These are phyloP conservation scores for Labroides dimidiatus DNA, from an alignment of 2,797 vertebrate species.

Conservation along the genomic window DNA sequence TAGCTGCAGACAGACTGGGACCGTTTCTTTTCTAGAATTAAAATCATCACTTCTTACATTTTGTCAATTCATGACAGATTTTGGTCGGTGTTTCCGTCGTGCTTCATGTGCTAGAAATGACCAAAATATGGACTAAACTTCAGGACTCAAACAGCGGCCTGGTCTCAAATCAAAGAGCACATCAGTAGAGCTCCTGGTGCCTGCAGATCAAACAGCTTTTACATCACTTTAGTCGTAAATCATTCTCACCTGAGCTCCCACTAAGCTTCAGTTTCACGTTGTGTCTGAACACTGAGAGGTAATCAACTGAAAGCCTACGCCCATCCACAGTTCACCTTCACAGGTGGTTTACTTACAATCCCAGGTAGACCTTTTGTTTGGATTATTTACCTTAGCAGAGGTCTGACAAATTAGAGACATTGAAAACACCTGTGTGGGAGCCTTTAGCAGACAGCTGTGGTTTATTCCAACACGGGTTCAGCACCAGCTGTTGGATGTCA, in stretches of 20 bases:
- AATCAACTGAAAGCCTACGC: background rate
- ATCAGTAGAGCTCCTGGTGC: no score
- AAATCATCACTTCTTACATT: no score
- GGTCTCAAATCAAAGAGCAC: no score
- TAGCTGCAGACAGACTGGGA: no score
- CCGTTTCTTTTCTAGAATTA: background rate
- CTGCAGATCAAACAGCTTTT: no score
- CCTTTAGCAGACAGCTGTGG: background rate
- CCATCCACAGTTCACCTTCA: background rate
- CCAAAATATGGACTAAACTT: no score
- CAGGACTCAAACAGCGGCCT: no score
- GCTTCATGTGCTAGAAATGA: no score
- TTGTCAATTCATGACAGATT: no score
- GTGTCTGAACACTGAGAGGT: background rate
- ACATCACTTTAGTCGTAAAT: no score
- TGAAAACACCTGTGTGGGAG: constrained; percentile 5
- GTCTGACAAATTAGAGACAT: background rate
- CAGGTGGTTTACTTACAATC: background rate
- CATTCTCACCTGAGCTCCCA: no score
- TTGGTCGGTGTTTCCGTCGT: no score
- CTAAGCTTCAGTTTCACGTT: background rate
- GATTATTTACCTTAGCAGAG: background rate
- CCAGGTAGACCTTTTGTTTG: background rate
- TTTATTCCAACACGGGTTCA: constrained; percentile 2
- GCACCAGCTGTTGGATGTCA: background rate